Evolutionary conservation across 2,113 vertebrate genomes (phyloP), one percentile per base, ranked within the genome.

Genomic region (Syrrhaptes paradoxus): DNA sequence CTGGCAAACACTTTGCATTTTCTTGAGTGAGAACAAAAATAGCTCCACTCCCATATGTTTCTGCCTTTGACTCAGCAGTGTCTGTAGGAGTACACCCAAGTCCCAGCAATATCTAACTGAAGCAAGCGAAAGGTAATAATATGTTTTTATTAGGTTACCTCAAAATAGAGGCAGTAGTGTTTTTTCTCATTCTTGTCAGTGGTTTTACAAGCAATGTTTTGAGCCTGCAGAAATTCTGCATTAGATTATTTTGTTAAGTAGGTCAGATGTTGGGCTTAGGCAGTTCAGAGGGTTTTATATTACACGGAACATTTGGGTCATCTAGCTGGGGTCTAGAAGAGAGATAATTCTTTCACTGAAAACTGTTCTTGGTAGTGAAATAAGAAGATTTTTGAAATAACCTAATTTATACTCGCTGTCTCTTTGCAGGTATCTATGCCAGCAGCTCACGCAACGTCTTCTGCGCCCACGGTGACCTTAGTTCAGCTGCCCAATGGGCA

Each of bases 401-500:
- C 43, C 78, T 92, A 62, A 89, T 75, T 67, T 71, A 11, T 65
- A 62, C 43, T 84, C 26, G 11, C 71, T 95, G 46, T 97, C 59
- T 96, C 70, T 82, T 72, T 92, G 16, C 96, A 99, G 99, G 99
- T 99, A 41, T 98, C 99, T 94, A 99, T 99, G 97, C 98, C 99
- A 95, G 98, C 99, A 65, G 98, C 97, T 96, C 99, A 99, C 20
- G 98, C 98, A 93, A 98, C 99, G 2, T 98, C 98, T 62, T 98
- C 98, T 75, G 98, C 98, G 34, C 98, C 99, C 89, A 99, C 99
- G 1, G 99, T 99, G 93, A 99, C 99, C 46, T 97, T 99, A 91
- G 99, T 99, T 75, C 99, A 99, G 97, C 97, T 99, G 90, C 99
- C 99, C 70, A 99, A 99, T 81, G 99, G 99, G 84, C 99, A 99